A percentile compares a stretch with the other conserved stretches of the same genome.
Evolutionary conservation across 2,797 vertebrate genomes (phyloP).

Genomic region (Sebastes cheni): DNA sequence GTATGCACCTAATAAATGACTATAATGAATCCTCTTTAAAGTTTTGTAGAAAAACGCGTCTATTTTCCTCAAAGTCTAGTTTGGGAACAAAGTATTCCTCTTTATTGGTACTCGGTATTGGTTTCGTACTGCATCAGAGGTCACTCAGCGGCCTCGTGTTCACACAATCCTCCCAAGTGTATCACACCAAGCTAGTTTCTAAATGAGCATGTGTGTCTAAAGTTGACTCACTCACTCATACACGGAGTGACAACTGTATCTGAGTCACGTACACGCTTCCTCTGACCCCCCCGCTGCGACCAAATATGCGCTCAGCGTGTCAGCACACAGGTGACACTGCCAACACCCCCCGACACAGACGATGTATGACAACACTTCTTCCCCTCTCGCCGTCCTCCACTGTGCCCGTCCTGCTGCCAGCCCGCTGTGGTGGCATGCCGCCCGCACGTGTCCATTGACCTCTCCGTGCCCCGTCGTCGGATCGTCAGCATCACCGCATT

Average conservation of each 20-base stretch:
- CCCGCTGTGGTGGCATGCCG: constrained; percentile 14
- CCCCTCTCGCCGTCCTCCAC: not conserved
- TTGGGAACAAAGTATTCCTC: not conserved
- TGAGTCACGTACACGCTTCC: constrained; percentile 47
- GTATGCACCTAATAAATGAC: no score
- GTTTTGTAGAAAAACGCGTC: not conserved
- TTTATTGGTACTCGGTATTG: not conserved
- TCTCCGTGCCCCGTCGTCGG: constrained; percentile 16
- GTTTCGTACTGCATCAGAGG: not conserved
- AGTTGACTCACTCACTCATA: constrained; percentile 17
- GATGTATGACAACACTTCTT: constrained; percentile 31
- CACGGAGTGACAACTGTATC: constrained; percentile 28
- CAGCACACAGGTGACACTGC: constrained; percentile 58
- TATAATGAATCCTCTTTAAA: not conserved
- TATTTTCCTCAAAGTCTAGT: not conserved
- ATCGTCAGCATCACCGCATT: constrained; percentile 32
- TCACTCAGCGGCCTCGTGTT: not conserved
- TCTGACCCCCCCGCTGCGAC: constrained; percentile 47
- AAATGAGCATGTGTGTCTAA: not conserved
- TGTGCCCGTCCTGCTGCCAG: constrained; percentile 16
- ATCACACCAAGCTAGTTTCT: not conserved
- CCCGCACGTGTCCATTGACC: constrained; percentile 35
- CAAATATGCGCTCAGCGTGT: constrained; percentile 58
- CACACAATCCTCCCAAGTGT: not conserved
- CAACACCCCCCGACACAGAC: constrained; percentile 28